These are phyloP conservation scores for Archivesica marissinica DNA, from an alignment of 1,140 invertebrate genomes.

Conservation along the genomic window DNA sequence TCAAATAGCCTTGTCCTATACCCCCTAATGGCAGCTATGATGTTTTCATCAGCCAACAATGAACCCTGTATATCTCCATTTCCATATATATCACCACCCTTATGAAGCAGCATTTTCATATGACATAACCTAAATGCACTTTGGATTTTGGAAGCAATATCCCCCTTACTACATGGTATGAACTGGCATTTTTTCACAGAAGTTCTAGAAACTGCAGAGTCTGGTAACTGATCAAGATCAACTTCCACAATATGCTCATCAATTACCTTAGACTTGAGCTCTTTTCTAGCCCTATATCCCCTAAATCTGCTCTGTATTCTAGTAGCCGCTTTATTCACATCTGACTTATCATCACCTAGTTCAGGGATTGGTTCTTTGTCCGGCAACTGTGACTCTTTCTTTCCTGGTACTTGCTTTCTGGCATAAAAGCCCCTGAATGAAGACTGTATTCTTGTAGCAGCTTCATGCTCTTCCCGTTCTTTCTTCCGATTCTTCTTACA, in stretches of 20 bases:
- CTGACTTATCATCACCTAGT: not conserved
- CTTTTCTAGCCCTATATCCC: conserved; percentile 56
- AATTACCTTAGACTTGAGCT: conserved; percentile 58
- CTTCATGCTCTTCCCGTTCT: not conserved
- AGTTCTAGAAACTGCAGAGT: conserved; percentile 17
- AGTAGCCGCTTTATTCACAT: conserved; percentile 84
- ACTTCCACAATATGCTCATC: conserved; percentile 39
- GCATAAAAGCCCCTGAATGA: conserved; percentile 35
- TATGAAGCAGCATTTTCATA: conserved; percentile 1
- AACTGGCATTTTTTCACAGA: conserved; percentile 42
- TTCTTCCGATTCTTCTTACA: conserved; percentile 19
- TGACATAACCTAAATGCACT: conserved; percentile 24
- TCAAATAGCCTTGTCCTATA: conserved; percentile 20
- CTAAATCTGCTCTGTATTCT: conserved; percentile 88
- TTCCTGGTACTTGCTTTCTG: conserved; percentile 60
- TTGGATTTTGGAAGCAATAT: conserved; percentile 38
- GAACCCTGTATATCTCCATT: not conserved
- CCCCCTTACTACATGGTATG: conserved; percentile 28
- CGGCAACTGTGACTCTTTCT: conserved; percentile 48
- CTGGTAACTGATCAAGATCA: conserved; percentile 52
- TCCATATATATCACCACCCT: not conserved
- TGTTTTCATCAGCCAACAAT: not conserved
- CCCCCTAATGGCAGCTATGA: conserved; percentile 35
- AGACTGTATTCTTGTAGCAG: conserved; percentile 50
- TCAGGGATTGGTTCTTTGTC: conserved; percentile 7